Percentiles rank a stretch among this genome's conserved stretches.
Conservation (phyloP, 2,797 vertebrate species). For the Mormyrops boulengeri region DNA sequence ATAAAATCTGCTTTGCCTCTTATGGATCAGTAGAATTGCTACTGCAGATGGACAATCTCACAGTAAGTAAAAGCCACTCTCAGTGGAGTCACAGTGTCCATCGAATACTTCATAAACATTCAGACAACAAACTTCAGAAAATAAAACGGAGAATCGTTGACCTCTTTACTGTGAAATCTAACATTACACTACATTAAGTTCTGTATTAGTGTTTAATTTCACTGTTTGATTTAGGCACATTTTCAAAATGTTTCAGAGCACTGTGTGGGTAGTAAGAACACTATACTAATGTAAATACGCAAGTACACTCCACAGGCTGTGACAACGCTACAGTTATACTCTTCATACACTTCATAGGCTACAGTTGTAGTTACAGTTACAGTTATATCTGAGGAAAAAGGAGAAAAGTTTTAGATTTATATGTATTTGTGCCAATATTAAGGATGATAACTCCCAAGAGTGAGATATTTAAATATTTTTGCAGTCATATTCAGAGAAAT, state of each 20-base stretch:
- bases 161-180: neutral
- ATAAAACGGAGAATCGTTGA: neutral
- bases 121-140: neutral
- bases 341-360: neutral
- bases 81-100: neutral
- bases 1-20: neutral
- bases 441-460: neutral
- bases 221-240: neutral
- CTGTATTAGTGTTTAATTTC: neutral
- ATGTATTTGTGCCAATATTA: neutral
- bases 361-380: neutral
- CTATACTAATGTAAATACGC: neutral
- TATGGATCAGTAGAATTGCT: neutral
- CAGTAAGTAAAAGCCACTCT: neutral
- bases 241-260: neutral
- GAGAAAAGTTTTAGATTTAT: neutral
- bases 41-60: neutral
- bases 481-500: neutral
- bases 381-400: neutral
- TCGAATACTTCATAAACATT: neutral
- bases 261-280: neutral
- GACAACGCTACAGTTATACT: neutral
- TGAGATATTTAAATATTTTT: neutral
- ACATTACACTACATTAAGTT: neutral
- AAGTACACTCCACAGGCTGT: neutral